Conservation (phyloP, 2,797 vertebrate species). For the Chiloscyllium punctatum region DNA sequence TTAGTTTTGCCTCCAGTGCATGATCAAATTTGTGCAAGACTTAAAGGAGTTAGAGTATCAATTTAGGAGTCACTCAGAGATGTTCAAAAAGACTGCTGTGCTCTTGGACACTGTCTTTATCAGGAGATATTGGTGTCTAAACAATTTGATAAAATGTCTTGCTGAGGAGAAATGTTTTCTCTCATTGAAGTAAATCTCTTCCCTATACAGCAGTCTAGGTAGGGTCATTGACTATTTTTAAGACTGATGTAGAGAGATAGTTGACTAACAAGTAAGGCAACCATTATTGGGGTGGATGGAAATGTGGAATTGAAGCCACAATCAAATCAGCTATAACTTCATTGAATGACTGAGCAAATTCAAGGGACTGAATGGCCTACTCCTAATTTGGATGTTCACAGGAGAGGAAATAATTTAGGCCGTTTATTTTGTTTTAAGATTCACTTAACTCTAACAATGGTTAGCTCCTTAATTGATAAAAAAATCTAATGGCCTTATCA, state of each 20-base stretch:
- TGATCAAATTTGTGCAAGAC: neutral
- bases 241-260: too few relatives aligned
- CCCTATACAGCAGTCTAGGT: too few relatives aligned
- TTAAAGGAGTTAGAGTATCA: neutral
- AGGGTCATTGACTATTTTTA: too few relatives aligned
- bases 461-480: neutral
- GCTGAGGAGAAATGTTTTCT: neutral
- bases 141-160: neutral
- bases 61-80: neutral
- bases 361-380: too few relatives aligned
- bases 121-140: neutral
- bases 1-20: neutral
- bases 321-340: too few relatives aligned
- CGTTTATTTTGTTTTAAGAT: neutral
- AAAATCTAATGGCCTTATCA: neutral
- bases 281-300: too few relatives aligned
- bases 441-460: neutral
- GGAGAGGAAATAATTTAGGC: too few relatives aligned
- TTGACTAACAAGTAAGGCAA: too few relatives aligned
- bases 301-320: too few relatives aligned
- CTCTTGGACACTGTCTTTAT: neutral
- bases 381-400: too few relatives aligned
- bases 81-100: neutral
- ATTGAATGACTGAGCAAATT: too few relatives aligned
- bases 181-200: too few relatives aligned